phyloP scores from a whole-genome alignment of 2,888 invertebrate species.

The Volucella inflata region DNA sequence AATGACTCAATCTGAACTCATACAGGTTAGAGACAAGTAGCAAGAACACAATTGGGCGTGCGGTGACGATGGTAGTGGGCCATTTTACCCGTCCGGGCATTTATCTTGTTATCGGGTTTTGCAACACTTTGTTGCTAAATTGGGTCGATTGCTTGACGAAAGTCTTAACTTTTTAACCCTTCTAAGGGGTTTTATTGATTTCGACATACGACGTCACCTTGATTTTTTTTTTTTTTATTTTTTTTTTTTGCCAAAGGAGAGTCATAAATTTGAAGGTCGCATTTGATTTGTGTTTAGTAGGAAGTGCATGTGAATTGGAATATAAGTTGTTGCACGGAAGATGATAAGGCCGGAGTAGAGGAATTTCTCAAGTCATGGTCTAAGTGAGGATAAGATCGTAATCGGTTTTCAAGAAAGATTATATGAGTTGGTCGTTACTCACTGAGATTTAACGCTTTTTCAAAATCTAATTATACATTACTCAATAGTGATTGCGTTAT shows the following conservation, averaged over 20 bases:
- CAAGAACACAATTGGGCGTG: background rate
- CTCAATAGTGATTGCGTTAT: too few relatives aligned
- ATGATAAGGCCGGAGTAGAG: too few relatives aligned
- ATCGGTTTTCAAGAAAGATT: too few relatives aligned
- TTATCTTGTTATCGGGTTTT: constrained; percentile 68
- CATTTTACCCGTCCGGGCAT: constrained; percentile 46
- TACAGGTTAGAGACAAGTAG: constrained; percentile 39
- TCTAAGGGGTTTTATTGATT: constrained; percentile 35
- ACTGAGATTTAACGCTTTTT: too few relatives aligned
- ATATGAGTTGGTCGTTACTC: too few relatives aligned
- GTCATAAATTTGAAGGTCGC: background rate
- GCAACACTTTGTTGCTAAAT: constrained; percentile 46
- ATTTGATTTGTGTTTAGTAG: too few relatives aligned
- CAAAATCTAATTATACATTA: too few relatives aligned
- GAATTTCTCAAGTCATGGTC: too few relatives aligned
- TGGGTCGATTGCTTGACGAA: constrained; percentile 45
- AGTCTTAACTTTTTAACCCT: constrained; percentile 33
- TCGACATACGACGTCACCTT: constrained; percentile 21
- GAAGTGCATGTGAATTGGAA: too few relatives aligned
- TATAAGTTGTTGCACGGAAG: too few relatives aligned
- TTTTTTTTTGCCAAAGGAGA: constrained; percentile 5
- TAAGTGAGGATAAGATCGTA: too few relatives aligned
- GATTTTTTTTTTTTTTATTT: background rate
- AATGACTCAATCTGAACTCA: constrained; percentile 67
- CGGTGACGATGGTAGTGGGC: background rate